phyloP scores from a whole-genome alignment of 2,888 invertebrate species.

The Meliscaeva auricollis region DNA sequence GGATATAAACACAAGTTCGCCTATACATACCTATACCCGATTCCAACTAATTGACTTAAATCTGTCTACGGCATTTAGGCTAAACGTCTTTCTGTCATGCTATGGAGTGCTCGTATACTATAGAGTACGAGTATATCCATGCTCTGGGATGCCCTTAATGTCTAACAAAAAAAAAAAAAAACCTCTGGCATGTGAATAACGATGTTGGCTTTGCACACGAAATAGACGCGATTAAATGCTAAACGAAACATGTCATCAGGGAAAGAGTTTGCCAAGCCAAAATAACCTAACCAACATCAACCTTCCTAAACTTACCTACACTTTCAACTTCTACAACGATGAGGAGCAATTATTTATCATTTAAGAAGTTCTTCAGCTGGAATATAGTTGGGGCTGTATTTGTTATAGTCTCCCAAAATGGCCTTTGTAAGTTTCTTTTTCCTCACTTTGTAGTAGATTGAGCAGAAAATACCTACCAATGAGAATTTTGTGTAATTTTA shows the following conservation, averaged over 20 bases:
- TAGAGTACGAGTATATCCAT: background rate
- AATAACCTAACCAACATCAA: background rate
- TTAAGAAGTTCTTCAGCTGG: constrained; percentile 43
- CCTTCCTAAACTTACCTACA: background rate
- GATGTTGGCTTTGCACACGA: constrained; percentile 68
- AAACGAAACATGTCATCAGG: constrained; percentile 54
- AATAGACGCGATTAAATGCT: constrained; percentile 70
- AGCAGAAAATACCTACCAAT: too few relatives aligned
- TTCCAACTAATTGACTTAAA: constrained; percentile 75
- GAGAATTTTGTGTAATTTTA: too few relatives aligned
- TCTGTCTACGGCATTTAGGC: constrained; percentile 71
- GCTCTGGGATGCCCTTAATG: constrained; percentile 19
- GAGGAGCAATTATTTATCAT: constrained; percentile 69
- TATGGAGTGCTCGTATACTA: constrained; percentile 4
- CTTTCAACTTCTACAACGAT: background rate
- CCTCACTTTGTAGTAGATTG: too few relatives aligned
- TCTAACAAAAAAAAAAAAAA: constrained; percentile 5
- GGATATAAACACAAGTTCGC: constrained; percentile 27
- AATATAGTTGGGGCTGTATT: background rate
- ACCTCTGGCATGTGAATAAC: constrained; percentile 51
- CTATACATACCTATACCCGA: constrained; percentile 21
- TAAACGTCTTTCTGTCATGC: constrained; percentile 70
- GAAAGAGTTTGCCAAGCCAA: constrained; percentile 27
- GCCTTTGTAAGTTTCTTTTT: too few relatives aligned
- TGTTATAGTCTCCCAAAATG: background rate